Conservation (phyloP, 2,888 invertebrate genomes). For the Erebia aethiops region DNA sequence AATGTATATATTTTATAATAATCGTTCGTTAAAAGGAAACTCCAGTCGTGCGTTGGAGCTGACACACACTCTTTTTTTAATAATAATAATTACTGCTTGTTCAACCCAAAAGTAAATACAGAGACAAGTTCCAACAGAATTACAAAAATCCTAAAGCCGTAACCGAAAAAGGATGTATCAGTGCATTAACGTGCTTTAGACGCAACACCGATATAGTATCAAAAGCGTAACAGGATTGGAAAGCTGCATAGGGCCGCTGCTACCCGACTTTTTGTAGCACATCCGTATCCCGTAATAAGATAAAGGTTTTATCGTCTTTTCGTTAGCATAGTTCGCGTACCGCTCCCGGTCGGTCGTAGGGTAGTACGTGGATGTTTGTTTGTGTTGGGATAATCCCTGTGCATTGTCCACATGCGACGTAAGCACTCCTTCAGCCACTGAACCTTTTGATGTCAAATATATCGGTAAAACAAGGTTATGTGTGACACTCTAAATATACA, state of each 20-base stretch:
- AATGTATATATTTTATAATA: no score
- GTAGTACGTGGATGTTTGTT: conserved; percentile 69
- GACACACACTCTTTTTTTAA: no score
- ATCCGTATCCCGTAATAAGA: conserved; percentile 66
- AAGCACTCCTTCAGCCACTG: conserved; percentile 48
- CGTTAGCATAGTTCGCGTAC: conserved; percentile 74
- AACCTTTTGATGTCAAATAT: conserved; percentile 57
- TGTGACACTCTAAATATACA: not conserved
- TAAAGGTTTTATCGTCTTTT: conserved; percentile 79
- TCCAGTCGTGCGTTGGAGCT: no score
- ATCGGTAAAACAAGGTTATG: conserved; percentile 47
- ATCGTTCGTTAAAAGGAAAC: no score
- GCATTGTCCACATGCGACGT: conserved; percentile 63
- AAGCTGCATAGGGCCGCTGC: conserved; percentile 44
- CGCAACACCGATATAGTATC: conserved; percentile 12
- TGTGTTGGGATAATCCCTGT: conserved; percentile 73
- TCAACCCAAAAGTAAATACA: not conserved
- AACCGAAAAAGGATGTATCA: conserved; percentile 2
- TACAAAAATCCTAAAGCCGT: conserved; percentile 10
- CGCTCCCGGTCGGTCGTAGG: conserved; percentile 47
- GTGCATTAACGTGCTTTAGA: conserved; percentile 13
- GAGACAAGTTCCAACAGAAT: conserved; percentile 6
- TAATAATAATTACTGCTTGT: not conserved
- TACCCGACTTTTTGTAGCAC: conserved; percentile 50
- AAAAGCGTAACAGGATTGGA: conserved; percentile 47